Conservation (phyloP, 2,888 invertebrate genomes). For the Orthosia incerta region DNA sequence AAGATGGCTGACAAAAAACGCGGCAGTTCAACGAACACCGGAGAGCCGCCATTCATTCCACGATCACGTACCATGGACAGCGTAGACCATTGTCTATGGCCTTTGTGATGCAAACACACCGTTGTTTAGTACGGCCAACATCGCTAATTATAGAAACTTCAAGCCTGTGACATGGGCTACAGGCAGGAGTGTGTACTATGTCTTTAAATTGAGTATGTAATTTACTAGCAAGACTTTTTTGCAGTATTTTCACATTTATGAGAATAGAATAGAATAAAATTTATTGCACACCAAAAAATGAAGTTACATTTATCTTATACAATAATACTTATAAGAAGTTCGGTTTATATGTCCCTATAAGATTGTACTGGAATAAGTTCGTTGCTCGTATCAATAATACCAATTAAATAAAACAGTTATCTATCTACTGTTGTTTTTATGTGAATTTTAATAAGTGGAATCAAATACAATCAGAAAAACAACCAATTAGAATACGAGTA, state of each 20-base stretch:
- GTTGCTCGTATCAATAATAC: background rate
- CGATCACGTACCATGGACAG: constrained; percentile 56
- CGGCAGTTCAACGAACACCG: constrained; percentile 57
- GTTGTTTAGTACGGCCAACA: constrained; percentile 57
- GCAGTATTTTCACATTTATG: background rate
- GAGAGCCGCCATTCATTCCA: constrained; percentile 56
- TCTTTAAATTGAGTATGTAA: background rate
- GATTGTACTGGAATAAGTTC: background rate
- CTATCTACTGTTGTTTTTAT: background rate
- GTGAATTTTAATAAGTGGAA: background rate
- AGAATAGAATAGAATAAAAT: too few species aligned
- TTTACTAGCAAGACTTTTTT: background rate
- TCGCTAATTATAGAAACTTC: constrained; percentile 60
- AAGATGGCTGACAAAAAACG: constrained; percentile 56
- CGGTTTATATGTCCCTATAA: background rate
- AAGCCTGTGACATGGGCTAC: background rate
- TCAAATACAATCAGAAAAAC: background rate
- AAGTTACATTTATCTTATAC: too few species aligned
- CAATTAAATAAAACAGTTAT: background rate
- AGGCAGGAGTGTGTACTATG: background rate
- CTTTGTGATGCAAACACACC: constrained; percentile 65
- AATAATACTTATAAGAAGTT: background rate
- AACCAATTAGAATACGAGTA: background rate
- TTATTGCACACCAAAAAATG: too few species aligned
- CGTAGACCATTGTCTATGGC: constrained; percentile 67